A percentile compares a stretch with the other conserved stretches of the same genome.
These are phyloP conservation scores for Anarrhichthys ocellatus DNA, from an alignment of 2,113 vertebrate genomes.

Conservation along the genomic window DNA sequence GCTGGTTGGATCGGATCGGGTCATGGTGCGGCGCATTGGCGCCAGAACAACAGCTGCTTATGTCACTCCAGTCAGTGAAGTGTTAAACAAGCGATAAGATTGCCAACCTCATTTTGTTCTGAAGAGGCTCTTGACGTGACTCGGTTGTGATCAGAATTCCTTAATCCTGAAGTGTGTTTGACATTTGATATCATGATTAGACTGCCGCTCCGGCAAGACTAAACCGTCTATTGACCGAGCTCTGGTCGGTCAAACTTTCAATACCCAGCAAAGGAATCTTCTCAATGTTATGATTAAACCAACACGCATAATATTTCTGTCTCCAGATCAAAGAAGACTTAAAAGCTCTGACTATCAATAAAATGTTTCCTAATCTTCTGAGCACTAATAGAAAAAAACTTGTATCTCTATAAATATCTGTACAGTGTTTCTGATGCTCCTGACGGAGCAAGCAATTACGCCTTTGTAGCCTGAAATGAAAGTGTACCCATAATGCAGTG, in stretches of 20 bases:
- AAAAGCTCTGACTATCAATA: constrained; percentile 16
- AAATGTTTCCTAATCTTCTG: constrained; percentile 5
- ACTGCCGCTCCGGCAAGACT: not conserved
- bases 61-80: constrained; percentile 38
- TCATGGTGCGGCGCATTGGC: not conserved
- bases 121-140: not conserved
- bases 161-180: constrained; percentile 18
- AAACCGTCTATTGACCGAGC: not conserved
- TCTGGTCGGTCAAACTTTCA: not conserved
- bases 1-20: constrained; percentile 36
- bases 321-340: constrained; percentile 20
- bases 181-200: constrained; percentile 2
- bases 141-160: constrained; percentile 1
- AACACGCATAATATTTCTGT: not conserved
- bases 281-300: constrained; percentile 24
- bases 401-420: not conserved
- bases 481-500: not conserved
- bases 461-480: not conserved
- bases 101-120: constrained; percentile 24
- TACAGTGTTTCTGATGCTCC: not conserved
- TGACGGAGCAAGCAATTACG: not conserved
- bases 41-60: constrained; percentile 46
- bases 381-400: not conserved
- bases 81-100: constrained; percentile 47
- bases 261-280: constrained; percentile 5